Conservation (phyloP, 2,797 vertebrate genomes). For the Acridotheres tristis region DNA sequence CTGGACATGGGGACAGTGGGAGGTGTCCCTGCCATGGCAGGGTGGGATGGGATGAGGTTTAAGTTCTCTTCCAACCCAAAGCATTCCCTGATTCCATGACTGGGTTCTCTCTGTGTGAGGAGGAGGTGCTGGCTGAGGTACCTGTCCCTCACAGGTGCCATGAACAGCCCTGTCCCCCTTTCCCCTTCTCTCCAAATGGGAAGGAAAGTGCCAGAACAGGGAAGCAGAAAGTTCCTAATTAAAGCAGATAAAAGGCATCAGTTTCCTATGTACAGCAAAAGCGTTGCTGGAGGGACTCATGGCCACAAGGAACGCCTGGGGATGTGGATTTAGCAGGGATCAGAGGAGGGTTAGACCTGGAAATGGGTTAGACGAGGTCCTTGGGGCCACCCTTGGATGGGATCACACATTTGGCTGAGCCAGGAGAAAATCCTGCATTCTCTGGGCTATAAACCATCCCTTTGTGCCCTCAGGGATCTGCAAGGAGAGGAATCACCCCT, state of each 20-base stretch:
- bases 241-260: constrained; percentile 28
- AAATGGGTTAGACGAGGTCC: constrained; percentile 27
- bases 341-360: constrained; percentile 33
- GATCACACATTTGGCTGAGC: background rate
- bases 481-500: background rate
- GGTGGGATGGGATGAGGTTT: rapidly evolving
- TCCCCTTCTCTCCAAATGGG: background rate
- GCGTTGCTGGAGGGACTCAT: background rate
- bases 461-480: background rate
- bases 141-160: background rate
- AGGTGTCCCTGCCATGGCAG: background rate
- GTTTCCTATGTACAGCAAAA: constrained; percentile 22
- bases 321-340: constrained; percentile 49
- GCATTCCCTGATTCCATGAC: background rate
- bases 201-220: background rate
- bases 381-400: background rate
- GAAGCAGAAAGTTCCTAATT: constrained; percentile 21
- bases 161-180: background rate
- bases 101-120: background rate
- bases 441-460: background rate
- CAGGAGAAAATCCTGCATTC: background rate
- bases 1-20: background rate
- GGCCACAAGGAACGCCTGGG: constrained; percentile 10
- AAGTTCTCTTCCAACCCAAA: background rate
- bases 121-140: background rate